Percentiles rank a stretch among this genome's conserved stretches.
Evolutionary conservation across 1,140 invertebrate genomes (phyloP).

Genomic region (Antheraea pernyi): DNA sequence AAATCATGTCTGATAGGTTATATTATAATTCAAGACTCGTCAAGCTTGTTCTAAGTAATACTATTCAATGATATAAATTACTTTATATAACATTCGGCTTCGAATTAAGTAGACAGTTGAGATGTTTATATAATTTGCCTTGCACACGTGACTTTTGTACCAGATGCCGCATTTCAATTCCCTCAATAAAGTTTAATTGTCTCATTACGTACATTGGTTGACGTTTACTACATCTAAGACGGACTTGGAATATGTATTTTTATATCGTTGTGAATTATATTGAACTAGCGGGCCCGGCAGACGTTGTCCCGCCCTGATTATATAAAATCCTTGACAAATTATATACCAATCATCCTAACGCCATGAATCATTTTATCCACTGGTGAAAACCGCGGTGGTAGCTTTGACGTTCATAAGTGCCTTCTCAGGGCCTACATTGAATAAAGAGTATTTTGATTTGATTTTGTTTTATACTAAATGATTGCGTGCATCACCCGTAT

Average conservation of each 20-base stretch:
- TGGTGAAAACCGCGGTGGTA: too few species aligned
- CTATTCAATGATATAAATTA: neutral
- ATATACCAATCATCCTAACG: too few species aligned
- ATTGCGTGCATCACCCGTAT: too few species aligned
- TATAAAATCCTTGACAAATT: too few species aligned
- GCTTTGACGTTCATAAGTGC: too few species aligned
- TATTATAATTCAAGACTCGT: neutral
- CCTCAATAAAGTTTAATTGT: constrained; percentile 65
- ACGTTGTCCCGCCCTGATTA: too few species aligned
- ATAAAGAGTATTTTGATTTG: too few species aligned
- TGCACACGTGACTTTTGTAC: constrained; percentile 28
- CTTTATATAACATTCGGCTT: neutral
- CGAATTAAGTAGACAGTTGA: neutral
- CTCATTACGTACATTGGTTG: constrained; percentile 49
- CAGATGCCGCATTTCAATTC: constrained; percentile 66
- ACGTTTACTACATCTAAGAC: constrained; percentile 22
- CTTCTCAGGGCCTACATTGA: too few species aligned
- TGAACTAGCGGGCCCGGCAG: too few species aligned
- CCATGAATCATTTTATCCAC: too few species aligned
- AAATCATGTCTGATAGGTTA: too few species aligned
- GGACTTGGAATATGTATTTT: neutral
- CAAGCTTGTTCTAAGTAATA: neutral
- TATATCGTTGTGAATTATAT: neutral
- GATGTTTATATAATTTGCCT: constrained; percentile 1
- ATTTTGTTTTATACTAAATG: too few species aligned